A percentile compares a stretch with the other conserved stretches of the same genome.
Conservation (phyloP, 2,888 invertebrate genomes). For the Ennomos quercinarius region DNA sequence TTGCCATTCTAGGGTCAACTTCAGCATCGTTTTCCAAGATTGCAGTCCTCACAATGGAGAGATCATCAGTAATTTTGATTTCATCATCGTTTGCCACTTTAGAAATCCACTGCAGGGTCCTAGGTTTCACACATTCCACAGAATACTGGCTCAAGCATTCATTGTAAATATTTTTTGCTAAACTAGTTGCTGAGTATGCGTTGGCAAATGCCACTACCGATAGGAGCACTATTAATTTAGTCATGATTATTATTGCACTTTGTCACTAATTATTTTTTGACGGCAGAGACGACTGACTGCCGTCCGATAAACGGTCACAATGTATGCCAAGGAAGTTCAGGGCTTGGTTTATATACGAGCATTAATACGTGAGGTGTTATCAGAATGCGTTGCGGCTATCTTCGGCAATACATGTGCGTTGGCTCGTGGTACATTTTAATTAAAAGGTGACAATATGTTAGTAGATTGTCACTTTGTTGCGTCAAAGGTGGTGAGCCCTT, state of each 20-base stretch:
- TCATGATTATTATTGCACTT: constrained; percentile 67
- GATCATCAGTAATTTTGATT: constrained; percentile 91
- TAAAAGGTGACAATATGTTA: constrained; percentile 67
- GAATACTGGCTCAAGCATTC: constrained; percentile 89
- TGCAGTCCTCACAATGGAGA: constrained; percentile 88
- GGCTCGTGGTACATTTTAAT: constrained; percentile 71
- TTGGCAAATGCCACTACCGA: constrained; percentile 67
- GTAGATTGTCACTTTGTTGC: constrained; percentile 71
- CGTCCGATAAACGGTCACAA: constrained; percentile 74
- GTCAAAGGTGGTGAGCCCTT: constrained; percentile 33
- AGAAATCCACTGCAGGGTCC: constrained; percentile 91
- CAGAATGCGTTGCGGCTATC: constrained; percentile 70
- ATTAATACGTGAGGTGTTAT: constrained; percentile 82
- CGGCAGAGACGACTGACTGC: constrained; percentile 78
- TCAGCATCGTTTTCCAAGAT: constrained; percentile 69
- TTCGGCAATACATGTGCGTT: constrained; percentile 59
- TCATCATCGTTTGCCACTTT: constrained; percentile 88
- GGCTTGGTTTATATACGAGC: constrained; percentile 85
- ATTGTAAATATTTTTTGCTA: constrained; percentile 88
- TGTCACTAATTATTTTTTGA: constrained; percentile 53
- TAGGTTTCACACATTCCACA: constrained; percentile 91
- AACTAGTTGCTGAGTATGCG: constrained; percentile 86
- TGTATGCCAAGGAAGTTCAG: constrained; percentile 79
- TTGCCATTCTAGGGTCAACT: constrained; percentile 79
- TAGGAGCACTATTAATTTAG: constrained; percentile 74